Evolutionary conservation across 2,797 vertebrate species (phyloP).

Genomic region (Thaleichthys pacificus): DNA sequence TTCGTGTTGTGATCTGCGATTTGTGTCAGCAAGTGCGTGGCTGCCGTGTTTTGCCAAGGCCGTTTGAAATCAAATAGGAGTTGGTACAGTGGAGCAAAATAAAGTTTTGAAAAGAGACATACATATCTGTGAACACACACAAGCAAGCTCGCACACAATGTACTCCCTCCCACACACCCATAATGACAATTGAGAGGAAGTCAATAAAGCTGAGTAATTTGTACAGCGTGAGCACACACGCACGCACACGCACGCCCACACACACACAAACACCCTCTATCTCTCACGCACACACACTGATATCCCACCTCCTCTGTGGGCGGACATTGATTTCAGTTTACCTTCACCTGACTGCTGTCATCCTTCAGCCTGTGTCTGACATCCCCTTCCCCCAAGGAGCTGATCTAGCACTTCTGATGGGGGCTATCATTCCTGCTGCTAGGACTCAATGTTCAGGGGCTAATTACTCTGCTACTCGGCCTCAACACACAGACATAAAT

Average conservation of each 20-base stretch:
- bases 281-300: conserved; percentile 1
- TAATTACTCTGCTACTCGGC: neutral
- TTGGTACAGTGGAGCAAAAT: neutral
- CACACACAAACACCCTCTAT: conserved; percentile 12
- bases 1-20: neutral
- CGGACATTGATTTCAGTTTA: conserved; percentile 60
- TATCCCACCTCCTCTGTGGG: conserved; percentile 33
- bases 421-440: neutral
- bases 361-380: conserved; percentile 52
- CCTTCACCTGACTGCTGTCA: conserved; percentile 55
- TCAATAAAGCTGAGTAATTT: conserved; percentile 39
- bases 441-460: conserved; percentile 40
- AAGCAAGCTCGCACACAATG: no score
- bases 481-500: neutral
- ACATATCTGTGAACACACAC: no score
- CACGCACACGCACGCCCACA: conserved; percentile 4
- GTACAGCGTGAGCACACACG: neutral
- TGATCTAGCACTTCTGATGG: conserved; percentile 58
- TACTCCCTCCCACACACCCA: neutral
- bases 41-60: neutral
- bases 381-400: conserved; percentile 45
- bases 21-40: neutral
- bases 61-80: no score
- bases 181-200: conserved; percentile 32
- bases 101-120: conserved; percentile 23